These are phyloP conservation scores for Propsilocerus akamusi DNA, from an alignment of 1,140 invertebrate genomes.

Conservation along the genomic window DNA sequence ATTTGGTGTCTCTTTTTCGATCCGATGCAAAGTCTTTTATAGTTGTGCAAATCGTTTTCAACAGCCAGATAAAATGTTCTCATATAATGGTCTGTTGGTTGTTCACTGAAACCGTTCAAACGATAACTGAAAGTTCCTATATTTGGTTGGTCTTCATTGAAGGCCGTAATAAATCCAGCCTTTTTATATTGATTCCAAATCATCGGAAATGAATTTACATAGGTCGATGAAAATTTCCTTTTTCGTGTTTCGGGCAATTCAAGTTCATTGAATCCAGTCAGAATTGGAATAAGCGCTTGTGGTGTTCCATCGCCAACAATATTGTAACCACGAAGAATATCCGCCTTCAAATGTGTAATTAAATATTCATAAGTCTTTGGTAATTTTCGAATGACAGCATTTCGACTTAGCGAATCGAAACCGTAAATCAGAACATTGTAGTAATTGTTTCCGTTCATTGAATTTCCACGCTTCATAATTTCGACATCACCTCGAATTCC, in stretches of 20 bases:
- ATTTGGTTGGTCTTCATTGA: slow-evolving; percentile 68
- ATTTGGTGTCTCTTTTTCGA: slow-evolving; percentile 53
- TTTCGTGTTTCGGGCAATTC: slow-evolving; percentile 75
- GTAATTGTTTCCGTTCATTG: slow-evolving; percentile 8
- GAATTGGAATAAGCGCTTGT: slow-evolving; percentile 76
- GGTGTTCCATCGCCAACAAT: slow-evolving; percentile 91
- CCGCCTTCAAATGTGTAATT: slow-evolving; percentile 41
- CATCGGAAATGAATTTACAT: slow-evolving; percentile 63
- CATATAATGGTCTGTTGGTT: slow-evolving; percentile 85
- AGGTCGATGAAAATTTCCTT: slow-evolving; percentile 35
- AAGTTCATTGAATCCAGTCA: slow-evolving; percentile 74
- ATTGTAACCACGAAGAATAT: slow-evolving; percentile 67
- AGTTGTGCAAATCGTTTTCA: slow-evolving; percentile 27
- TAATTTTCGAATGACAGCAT: slow-evolving; percentile 70
- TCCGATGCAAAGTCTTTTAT: slow-evolving; percentile 51
- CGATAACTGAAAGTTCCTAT: slow-evolving; percentile 83
- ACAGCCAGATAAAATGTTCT: slow-evolving; percentile 53
- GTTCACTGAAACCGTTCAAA: slow-evolving; percentile 64
- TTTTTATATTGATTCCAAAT: slow-evolving; percentile 58
- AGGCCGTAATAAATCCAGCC: slow-evolving; percentile 54
- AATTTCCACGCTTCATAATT: not conserved
- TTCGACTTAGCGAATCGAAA: slow-evolving; percentile 76
- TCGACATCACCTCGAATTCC: slow-evolving; percentile 12
- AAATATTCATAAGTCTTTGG: slow-evolving; percentile 66
- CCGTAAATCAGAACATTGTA: slow-evolving; percentile 73